These are phyloP conservation scores for Pegoplata infirma DNA, from an alignment of 2,888 invertebrate genomes.

Conservation along the genomic window DNA sequence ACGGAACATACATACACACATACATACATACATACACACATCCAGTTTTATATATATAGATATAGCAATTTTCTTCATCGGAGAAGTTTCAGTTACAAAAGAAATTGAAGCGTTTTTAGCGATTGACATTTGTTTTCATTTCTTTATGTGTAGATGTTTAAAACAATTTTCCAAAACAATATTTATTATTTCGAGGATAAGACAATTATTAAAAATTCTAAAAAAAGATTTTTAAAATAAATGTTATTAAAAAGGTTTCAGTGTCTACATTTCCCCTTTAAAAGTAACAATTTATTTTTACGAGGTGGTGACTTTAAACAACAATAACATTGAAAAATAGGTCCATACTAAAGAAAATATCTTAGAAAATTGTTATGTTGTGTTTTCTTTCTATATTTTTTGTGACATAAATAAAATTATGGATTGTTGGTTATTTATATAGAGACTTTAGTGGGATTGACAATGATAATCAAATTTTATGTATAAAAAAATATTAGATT, in stretches of 20 bases:
- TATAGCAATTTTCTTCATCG: too few relatives aligned
- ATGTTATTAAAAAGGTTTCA: background rate
- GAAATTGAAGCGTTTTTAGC: too few relatives aligned
- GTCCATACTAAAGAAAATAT: background rate
- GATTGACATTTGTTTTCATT: too few relatives aligned
- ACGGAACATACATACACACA: too few relatives aligned
- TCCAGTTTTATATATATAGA: too few relatives aligned
- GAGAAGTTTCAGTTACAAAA: too few relatives aligned
- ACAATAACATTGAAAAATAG: slow-evolving; percentile 20
- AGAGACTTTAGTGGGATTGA: slow-evolving; percentile 10
- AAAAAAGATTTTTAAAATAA: background rate
- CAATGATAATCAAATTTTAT: slow-evolving; percentile 35
- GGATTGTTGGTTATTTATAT: slow-evolving; percentile 11
- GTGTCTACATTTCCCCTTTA: background rate
- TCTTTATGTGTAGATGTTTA: too few relatives aligned
- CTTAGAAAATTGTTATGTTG: slow-evolving; percentile 5
- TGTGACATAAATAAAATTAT: slow-evolving; percentile 11
- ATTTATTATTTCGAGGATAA: too few relatives aligned
- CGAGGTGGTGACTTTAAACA: slow-evolving; percentile 38
- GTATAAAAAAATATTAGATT: slow-evolving; percentile 14
- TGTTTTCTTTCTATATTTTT: background rate
- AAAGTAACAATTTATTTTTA: slow-evolving; percentile 42
- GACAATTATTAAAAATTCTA: too few relatives aligned
- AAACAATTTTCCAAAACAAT: too few relatives aligned
- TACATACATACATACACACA: too few relatives aligned